Percentiles rank a stretch among this genome's conserved stretches.
phyloP scores from a whole-genome alignment of 2,113 vertebrate genomes.

The Anhinga anhinga region DNA sequence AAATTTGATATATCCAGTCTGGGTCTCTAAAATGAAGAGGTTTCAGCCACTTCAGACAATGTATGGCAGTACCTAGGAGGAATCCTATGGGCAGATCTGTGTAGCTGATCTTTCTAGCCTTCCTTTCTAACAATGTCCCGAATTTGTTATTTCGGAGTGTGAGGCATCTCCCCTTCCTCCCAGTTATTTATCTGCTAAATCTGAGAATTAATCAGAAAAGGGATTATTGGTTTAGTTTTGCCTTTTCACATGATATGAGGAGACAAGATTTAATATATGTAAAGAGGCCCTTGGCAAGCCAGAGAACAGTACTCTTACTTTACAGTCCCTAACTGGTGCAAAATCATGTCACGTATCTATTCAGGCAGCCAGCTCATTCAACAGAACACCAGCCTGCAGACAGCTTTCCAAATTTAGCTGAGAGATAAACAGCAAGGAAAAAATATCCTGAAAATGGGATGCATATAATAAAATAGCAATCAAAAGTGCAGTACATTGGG shows the following conservation, averaged over 20 bases:
- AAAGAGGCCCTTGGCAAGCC: neutral
- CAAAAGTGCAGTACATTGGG: neutral
- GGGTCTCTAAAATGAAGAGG: neutral
- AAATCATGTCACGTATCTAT: neutral
- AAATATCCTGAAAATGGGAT: conserved; percentile 5
- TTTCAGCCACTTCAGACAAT: neutral
- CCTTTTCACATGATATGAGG: neutral
- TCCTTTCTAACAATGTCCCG: neutral
- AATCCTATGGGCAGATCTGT: neutral
- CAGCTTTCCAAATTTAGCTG: conserved; percentile 54
- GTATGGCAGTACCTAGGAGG: neutral
- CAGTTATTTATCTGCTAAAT: neutral
- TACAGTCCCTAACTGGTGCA: neutral
- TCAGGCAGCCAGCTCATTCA: conserved; percentile 14
- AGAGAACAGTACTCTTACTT: neutral
- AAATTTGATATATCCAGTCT: neutral
- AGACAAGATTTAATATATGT: neutral
- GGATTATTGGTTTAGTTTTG: neutral
- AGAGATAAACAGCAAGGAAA: conserved; percentile 36
- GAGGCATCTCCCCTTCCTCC: neutral
- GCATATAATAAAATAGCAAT: neutral
- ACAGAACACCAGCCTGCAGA: conserved; percentile 26
- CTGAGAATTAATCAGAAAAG: neutral
- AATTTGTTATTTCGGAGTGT: neutral
- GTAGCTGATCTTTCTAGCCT: neutral